Conservation (phyloP, 1,140 invertebrate species). For the Arion vulgaris region DNA sequence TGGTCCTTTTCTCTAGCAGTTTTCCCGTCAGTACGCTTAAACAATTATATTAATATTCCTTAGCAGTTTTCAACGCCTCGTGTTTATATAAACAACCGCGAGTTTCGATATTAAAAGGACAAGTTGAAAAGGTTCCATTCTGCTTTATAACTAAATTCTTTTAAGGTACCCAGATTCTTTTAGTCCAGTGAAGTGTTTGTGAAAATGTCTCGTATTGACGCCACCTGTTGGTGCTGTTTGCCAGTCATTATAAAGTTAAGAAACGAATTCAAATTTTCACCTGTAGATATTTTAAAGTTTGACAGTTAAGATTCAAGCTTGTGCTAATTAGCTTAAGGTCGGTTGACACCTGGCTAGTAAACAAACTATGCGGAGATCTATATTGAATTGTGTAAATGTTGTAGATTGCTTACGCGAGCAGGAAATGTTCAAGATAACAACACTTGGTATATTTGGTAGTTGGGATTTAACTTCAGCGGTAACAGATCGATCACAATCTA, state of each 20-base stretch:
- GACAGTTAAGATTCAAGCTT: background rate
- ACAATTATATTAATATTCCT: slow-evolving; percentile 5
- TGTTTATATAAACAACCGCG: slow-evolving; percentile 1
- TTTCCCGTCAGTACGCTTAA: slow-evolving; percentile 4
- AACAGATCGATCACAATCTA: no score
- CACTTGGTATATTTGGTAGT: no score
- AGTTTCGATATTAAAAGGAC: background rate
- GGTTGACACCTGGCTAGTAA: no score
- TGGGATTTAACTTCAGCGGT: no score
- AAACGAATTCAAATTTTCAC: background rate
- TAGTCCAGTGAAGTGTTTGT: background rate
- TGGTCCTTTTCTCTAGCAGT: background rate
- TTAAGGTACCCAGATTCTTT: background rate
- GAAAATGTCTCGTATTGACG: background rate
- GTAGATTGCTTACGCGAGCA: no score
- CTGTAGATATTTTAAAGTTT: background rate
- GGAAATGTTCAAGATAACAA: no score
- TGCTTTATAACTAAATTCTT: background rate
- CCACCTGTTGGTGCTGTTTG: slow-evolving; percentile 6
- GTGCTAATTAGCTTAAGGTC: no score
- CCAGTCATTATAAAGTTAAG: background rate
- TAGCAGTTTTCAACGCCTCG: background rate
- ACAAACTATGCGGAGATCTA: no score
- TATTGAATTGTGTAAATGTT: no score
- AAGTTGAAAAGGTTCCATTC: background rate